Evolutionary conservation across 1,140 invertebrate species (phyloP).

Genomic region (Ceratitis capitata): DNA sequence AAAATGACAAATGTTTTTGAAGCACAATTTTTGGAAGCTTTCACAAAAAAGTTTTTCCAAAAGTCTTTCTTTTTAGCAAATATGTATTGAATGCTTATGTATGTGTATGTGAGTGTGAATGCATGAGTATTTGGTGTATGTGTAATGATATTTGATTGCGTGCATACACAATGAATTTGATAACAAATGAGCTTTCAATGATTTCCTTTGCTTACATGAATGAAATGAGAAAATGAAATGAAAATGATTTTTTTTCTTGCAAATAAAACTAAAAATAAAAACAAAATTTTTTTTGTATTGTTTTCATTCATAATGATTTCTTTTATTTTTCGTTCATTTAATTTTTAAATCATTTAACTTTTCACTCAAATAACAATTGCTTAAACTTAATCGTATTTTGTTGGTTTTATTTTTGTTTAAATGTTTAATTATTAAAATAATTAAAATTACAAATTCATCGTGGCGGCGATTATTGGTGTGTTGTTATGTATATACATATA

Average conservation of each 20-base stretch:
- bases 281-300: constrained; percentile 42
- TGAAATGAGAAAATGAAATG: constrained; percentile 37
- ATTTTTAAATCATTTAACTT: constrained; percentile 37
- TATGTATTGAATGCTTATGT: background rate
- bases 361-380: constrained; percentile 43
- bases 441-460: constrained; percentile 63
- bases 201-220: constrained; percentile 46
- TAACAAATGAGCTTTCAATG: constrained; percentile 50
- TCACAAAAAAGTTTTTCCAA: background rate
- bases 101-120: background rate
- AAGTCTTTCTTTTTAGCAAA: background rate
- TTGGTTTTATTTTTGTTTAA: constrained; percentile 36
- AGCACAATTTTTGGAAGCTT: background rate
- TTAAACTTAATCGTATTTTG: background rate
- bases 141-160: background rate
- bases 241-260: background rate
- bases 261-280: constrained; percentile 39
- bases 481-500: background rate
- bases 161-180: background rate
- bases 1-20: background rate
- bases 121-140: background rate
- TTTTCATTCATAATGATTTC: constrained; percentile 47
- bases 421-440: constrained; percentile 43
- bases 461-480: constrained; percentile 49
- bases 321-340: constrained; percentile 46